Percentiles rank a stretch among this genome's conserved stretches.
phyloP scores from a whole-genome alignment of 2,113 vertebrate genomes.

The Willisornis vidua region DNA sequence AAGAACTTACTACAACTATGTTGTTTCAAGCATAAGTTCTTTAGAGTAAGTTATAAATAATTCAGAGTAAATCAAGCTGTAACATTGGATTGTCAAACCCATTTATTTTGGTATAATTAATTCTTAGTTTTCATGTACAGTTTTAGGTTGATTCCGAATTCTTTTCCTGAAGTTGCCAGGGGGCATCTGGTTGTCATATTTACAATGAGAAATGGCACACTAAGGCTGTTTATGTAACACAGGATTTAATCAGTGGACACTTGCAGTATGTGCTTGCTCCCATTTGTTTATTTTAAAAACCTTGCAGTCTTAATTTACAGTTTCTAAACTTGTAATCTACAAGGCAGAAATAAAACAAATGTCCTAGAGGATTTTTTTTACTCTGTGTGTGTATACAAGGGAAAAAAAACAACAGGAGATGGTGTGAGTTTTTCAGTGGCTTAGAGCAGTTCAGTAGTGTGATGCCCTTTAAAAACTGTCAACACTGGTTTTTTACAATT shows the following conservation, averaged over 20 bases:
- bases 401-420: background rate
- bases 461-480: background rate
- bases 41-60: background rate
- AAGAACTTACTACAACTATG: background rate
- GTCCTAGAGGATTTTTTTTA: background rate
- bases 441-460: background rate
- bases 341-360: background rate
- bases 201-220: background rate
- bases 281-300: background rate
- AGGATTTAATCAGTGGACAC: constrained; percentile 9
- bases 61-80: background rate
- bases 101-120: constrained; percentile 24
- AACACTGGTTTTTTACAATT: background rate
- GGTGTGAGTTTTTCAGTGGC: background rate
- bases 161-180: background rate
- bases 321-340: background rate
- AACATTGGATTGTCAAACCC: background rate
- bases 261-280: background rate
- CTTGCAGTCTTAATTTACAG: background rate
- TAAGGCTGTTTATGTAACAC: constrained; percentile 21
- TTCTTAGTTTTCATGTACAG: background rate
- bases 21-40: background rate
- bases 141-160: background rate
- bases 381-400: background rate
- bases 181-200: constrained; percentile 1